Base-by-base conservation (phyloP, 2,113 vertebrate genomes). In the Cryptotis parvus region DNA sequence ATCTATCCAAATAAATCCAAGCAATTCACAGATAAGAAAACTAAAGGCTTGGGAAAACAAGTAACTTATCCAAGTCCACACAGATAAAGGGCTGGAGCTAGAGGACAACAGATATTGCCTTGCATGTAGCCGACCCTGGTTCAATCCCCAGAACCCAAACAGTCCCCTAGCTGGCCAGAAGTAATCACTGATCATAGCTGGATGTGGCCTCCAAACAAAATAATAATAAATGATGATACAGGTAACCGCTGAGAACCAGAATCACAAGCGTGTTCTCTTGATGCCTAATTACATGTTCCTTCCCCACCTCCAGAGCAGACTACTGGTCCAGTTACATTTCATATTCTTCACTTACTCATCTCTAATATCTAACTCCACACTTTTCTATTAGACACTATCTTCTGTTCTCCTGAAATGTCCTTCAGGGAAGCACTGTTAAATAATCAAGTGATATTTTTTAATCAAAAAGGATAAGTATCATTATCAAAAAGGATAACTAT, bases 1-100 rank as follows among this genome's bases (percentile, higher is more conserved):
- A n/a, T n/a, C n/a, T 41, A 35, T 41, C 22, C 39, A 61, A 73
- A 77, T 33, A 69, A 85, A 70, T 52, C 22, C 37, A 49, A 49
- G 45, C 29, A 29, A 55, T 91, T 92, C 61, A 86, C 20, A 65
- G 63, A 85, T 63, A 41, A 80, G 66, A 63, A 91, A 73, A 84
- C 35, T 45, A 16, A 84, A 81, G 11, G n/a, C n/a, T n/a, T n/a
- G n/a, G 45, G 45, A 49, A 49, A 14, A 14, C 45, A 49, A 49
- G 45, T 49, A 49, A 49, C 45, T 49, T 49, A 49, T 49, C 45
- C 9, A 49, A 49, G 45, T 10, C 14, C 45, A 49, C 45, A 49
- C 45, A 49, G 45, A 9, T 49, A 49, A 49, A n/a, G n/a, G n/a
- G n/a, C n/a, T n/a, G n/a, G n/a, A n/a, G n/a, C n/a, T n/a, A n/a